These are phyloP conservation scores for Acrossocheilus wenchowensis DNA, from an alignment of 2,797 vertebrate genomes.

Conservation along the genomic window DNA sequence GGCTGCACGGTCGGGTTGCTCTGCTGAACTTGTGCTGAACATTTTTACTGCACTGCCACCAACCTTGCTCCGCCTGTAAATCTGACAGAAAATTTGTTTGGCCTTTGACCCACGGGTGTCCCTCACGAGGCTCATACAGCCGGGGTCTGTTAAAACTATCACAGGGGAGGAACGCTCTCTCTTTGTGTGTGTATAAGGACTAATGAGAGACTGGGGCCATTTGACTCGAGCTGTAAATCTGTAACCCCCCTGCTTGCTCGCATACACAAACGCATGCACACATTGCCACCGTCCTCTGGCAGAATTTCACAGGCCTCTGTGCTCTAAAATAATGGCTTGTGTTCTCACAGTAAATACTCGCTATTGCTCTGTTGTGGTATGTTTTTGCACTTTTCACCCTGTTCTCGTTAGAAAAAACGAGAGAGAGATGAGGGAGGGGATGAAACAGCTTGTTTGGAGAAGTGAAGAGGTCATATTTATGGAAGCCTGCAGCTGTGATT, in stretches of 20 bases:
- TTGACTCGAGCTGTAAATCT: slow-evolving; percentile 69
- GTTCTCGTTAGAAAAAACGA: slow-evolving; percentile 62
- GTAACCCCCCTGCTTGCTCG: slow-evolving; percentile 44
- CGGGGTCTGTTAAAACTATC: slow-evolving; percentile 80
- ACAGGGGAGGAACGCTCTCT: slow-evolving; percentile 60
- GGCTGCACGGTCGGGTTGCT: slow-evolving; percentile 36
- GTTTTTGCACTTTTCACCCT: slow-evolving; percentile 72
- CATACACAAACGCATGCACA: slow-evolving; percentile 43
- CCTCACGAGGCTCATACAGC: slow-evolving; percentile 69
- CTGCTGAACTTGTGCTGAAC: slow-evolving; percentile 64
- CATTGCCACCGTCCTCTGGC: slow-evolving; percentile 62
- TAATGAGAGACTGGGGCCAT: slow-evolving; percentile 71
- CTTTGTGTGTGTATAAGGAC: slow-evolving; percentile 55
- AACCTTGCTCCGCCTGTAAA: slow-evolving; percentile 80
- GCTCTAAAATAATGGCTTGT: slow-evolving; percentile 67
- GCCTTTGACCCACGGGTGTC: slow-evolving; percentile 80
- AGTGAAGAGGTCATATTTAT: slow-evolving; percentile 62
- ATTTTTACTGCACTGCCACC: slow-evolving; percentile 74
- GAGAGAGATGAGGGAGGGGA: slow-evolving; percentile 35
- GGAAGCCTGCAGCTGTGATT: slow-evolving; percentile 61
- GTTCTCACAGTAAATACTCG: slow-evolving; percentile 68
- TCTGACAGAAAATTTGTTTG: slow-evolving; percentile 89
- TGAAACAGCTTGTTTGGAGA: slow-evolving; percentile 55
- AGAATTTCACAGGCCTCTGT: slow-evolving; percentile 70
- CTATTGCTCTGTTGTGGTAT: slow-evolving; percentile 68